Evolutionary conservation across 2,797 vertebrate species (phyloP).

Genomic region (Ctenopoma kingsleyae): DNA sequence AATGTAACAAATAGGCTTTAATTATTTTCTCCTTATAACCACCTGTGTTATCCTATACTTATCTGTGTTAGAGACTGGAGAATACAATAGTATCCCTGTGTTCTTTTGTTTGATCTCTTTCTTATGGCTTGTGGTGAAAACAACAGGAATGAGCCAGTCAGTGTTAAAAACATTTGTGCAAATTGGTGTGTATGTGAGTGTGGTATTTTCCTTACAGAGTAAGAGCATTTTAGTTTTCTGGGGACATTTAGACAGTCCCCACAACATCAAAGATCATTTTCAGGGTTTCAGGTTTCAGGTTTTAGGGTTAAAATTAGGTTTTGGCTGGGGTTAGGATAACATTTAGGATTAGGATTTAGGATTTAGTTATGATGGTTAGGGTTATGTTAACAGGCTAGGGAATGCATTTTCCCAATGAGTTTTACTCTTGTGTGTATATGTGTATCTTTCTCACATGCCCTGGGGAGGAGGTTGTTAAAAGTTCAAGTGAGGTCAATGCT

Average conservation of each 20-base stretch:
- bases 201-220: no score
- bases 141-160: slow-evolving; percentile 57
- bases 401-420: no score
- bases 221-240: no score
- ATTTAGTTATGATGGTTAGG: no score
- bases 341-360: no score
- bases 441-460: slow-evolving; percentile 59
- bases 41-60: slow-evolving; percentile 43
- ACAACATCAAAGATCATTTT: no score
- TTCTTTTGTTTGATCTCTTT: slow-evolving; percentile 58
- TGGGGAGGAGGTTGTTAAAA: slow-evolving; percentile 43
- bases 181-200: slow-evolving; percentile 4
- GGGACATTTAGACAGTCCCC: no score
- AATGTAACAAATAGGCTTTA: slow-evolving; percentile 20
- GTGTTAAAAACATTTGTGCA: slow-evolving; percentile 33
- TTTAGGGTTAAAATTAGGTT: no score
- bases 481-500: slow-evolving; percentile 63
- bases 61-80: slow-evolving; percentile 39
- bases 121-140: slow-evolving; percentile 41
- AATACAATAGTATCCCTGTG: slow-evolving; percentile 59
- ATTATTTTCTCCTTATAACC: slow-evolving; percentile 30
- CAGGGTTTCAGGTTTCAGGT: no score
- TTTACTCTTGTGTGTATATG: slow-evolving; percentile 8
- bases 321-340: no score
- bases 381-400: no score